A percentile compares a stretch with the other conserved stretches of the same genome.
phyloP scores from a whole-genome alignment of 2,797 vertebrate genomes.

The Tapirus indicus region DNA sequence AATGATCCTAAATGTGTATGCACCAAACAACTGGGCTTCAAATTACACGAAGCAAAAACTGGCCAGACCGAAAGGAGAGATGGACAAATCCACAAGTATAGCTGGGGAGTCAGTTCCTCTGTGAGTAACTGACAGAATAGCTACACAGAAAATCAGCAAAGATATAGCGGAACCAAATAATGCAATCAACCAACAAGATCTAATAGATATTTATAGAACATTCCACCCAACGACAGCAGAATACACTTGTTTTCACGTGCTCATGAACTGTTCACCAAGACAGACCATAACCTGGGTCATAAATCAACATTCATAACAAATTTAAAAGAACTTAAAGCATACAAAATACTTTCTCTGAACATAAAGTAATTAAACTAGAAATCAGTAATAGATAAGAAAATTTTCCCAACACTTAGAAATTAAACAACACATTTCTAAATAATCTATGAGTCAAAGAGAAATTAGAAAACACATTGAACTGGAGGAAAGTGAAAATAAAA shows the following conservation, averaged over 20 bases:
- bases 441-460: background rate
- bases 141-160: background rate
- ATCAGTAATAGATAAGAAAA: no score
- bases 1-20: no score
- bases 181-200: no score
- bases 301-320: background rate
- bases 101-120: no score
- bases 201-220: no score
- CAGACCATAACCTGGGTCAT: background rate
- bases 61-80: background rate
- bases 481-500: background rate
- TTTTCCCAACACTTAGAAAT: background rate
- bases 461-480: background rate
- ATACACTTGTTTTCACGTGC: background rate
- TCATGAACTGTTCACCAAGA: background rate
- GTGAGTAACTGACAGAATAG: background rate
- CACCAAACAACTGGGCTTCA: no score
- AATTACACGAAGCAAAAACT: background rate
- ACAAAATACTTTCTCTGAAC: no score
- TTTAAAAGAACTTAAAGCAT: background rate
- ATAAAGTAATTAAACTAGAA: no score
- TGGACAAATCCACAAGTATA: background rate
- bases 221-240: no score
- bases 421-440: background rate
- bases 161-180: background rate